Base-by-base conservation (phyloP, 2,797 vertebrate species). In the Cirrhinus molitorella region DNA sequence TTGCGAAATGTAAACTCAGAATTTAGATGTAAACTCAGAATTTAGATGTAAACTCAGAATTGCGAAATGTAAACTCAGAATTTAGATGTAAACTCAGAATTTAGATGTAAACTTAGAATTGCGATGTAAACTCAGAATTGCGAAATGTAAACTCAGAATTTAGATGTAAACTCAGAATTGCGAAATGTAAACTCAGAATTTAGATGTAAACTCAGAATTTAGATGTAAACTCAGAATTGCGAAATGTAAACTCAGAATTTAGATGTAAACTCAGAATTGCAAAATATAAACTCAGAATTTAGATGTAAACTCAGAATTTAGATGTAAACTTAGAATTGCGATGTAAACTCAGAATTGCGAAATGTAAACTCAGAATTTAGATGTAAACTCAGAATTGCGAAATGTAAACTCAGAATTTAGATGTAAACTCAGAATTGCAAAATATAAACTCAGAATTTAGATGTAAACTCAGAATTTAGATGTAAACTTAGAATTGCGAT, bases 291-390 rank as follows among this genome's bases (percentile, higher is more conserved):
- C 1, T 23, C 21, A 12, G 4, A 57, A 23, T 57, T n/a, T 19
- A 0, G 9, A n/a, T n/a, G 21, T 47, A 47, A n/a, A 55, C 21
- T 55, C 8, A n/a, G 9, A n/a, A 57, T 12, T 57, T 0, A 57
- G 4, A 57, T 2, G 0, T 1, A 14, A 59, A 59, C n/a, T 2
- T 4, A 23, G 4, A 57, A 23, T 57, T 57, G 8, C 0, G 0
- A n/a, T 55, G 17, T 7, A 55, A 10, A n/a, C 2, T 55, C 19
- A 11, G 3, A 57, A 57, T 57, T 57, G 1, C 0, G 0, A n/a
- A 0, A 13, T 4, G 23, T 23, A 8, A 8, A 9, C 7, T 53
- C 3, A 21, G 19, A 55, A n/a, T n/a, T 55, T 0, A n/a, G 51
- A 55, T n/a, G 5, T 13, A 5, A 23, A 5, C 1, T 23, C 4